Percentiles rank a stretch among this genome's conserved stretches.
phyloP scores from a whole-genome alignment of 2,888 invertebrate genomes.

The Synergus itoensis region DNA sequence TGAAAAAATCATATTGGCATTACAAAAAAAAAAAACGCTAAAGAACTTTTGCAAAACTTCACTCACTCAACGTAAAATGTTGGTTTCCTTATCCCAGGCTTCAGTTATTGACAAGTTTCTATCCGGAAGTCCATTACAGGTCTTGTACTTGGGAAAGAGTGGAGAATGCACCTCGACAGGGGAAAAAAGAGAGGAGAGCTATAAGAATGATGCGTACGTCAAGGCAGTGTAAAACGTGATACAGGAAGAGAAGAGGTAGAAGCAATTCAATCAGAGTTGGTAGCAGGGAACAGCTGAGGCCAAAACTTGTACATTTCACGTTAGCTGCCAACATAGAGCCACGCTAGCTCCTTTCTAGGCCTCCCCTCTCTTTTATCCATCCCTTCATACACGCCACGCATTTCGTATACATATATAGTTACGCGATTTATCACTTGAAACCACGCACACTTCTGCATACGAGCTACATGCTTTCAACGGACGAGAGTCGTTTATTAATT shows the following conservation, averaged over 20 bases:
- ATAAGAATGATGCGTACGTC: constrained; percentile 52
- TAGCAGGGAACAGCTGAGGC: constrained; percentile 74
- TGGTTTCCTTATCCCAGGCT: constrained; percentile 7
- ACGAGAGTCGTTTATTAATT: constrained; percentile 23
- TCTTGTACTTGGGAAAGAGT: constrained; percentile 36
- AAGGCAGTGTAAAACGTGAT: constrained; percentile 56
- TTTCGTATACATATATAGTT: neutral
- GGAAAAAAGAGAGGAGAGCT: constrained; percentile 50
- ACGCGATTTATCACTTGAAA: neutral
- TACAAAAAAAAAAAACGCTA: neutral
- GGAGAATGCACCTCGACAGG: constrained; percentile 53
- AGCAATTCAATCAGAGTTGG: constrained; percentile 75
- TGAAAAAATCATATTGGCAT: neutral
- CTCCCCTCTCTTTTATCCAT: neutral
- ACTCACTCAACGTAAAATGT: neutral
- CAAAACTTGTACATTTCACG: constrained; percentile 17
- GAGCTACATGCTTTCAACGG: constrained; percentile 27
- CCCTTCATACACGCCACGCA: neutral
- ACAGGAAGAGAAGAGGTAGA: constrained; percentile 61
- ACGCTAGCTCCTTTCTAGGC: neutral
- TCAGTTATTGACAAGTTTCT: constrained; percentile 41
- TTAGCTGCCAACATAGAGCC: neutral
- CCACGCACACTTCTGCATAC: neutral
- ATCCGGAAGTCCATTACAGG: constrained; percentile 38
- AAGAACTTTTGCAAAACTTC: neutral